Conservation (phyloP, 2,797 vertebrate species). For the Coccyzus lansbergi region DNA sequence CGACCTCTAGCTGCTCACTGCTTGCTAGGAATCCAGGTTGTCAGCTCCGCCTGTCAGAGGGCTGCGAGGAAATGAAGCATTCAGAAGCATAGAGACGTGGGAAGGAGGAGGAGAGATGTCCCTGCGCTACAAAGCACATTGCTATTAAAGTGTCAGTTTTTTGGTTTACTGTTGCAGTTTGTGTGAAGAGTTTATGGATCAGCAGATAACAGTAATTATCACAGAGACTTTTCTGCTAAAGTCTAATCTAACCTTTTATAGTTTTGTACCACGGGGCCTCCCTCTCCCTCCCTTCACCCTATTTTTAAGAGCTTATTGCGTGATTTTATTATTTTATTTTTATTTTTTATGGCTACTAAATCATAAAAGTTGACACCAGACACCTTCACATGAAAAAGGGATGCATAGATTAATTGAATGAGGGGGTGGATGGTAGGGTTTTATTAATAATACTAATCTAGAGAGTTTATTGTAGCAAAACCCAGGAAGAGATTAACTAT, state of each 20-base stretch:
- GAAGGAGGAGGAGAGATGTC: constrained; percentile 66
- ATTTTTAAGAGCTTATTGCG: constrained; percentile 53
- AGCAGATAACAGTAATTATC: constrained; percentile 81
- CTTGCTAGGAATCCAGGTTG: constrained; percentile 49
- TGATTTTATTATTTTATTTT: constrained; percentile 67
- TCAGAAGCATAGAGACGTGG: constrained; percentile 41
- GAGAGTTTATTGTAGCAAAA: constrained; percentile 57
- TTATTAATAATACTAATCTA: constrained; percentile 67
- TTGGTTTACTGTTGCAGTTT: constrained; percentile 76
- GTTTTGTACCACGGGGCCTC: constrained; percentile 50
- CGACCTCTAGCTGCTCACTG: constrained; percentile 46
- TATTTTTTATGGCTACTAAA: constrained; percentile 60
- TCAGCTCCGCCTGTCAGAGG: constrained; percentile 67
- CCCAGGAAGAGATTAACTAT: neutral
- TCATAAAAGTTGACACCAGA: constrained; percentile 46
- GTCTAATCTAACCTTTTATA: constrained; percentile 67
- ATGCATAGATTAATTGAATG: constrained; percentile 64
- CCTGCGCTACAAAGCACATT: constrained; percentile 58
- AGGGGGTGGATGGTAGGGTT: constrained; percentile 27
- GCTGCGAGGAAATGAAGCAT: constrained; percentile 63
- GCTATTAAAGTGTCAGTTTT: constrained; percentile 77
- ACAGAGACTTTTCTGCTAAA: constrained; percentile 51
- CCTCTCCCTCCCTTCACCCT: neutral
- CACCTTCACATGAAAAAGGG: constrained; percentile 27
- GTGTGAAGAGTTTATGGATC: constrained; percentile 78